Conservation (phyloP, 1,140 invertebrate genomes). For the Drosophila watanabei region DNA sequence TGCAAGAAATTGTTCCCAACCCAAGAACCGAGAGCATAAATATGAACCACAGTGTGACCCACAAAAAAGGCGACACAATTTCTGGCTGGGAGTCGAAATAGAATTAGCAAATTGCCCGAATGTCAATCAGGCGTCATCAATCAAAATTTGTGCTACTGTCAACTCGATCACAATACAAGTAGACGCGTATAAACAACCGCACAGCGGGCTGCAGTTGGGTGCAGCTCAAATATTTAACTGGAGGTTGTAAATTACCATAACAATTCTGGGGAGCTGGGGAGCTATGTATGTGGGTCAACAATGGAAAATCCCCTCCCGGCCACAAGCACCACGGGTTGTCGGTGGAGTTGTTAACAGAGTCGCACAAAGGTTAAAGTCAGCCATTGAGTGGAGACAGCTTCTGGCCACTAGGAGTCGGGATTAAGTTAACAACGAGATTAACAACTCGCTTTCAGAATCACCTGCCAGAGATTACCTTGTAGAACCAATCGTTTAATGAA, state of each 20-base stretch:
- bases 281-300: slow-evolving; percentile 69
- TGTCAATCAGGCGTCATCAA: slow-evolving; percentile 80
- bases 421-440: slow-evolving; percentile 20
- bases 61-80: slow-evolving; percentile 44
- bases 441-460: slow-evolving; percentile 16
- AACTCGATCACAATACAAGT: slow-evolving; percentile 67
- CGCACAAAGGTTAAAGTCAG: slow-evolving; percentile 36
- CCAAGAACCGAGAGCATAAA: slow-evolving; percentile 9
- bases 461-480: slow-evolving; percentile 28
- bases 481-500: slow-evolving; percentile 42
- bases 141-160: slow-evolving; percentile 81
- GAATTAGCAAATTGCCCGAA: slow-evolving; percentile 82
- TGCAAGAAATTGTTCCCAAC: slow-evolving; percentile 28
- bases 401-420: slow-evolving; percentile 7
- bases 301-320: slow-evolving; percentile 43
- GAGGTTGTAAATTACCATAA: slow-evolving; percentile 79
- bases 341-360: slow-evolving; percentile 40
- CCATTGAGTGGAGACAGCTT: slow-evolving; percentile 5
- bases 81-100: slow-evolving; percentile 57
- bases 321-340: slow-evolving; percentile 28
- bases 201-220: slow-evolving; percentile 61
- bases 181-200: slow-evolving; percentile 50
- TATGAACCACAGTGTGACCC: slow-evolving; percentile 23
- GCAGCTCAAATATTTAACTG: slow-evolving; percentile 67
- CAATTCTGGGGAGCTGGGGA: slow-evolving; percentile 66